Evolutionary conservation across 1,140 invertebrate species (phyloP).

Genomic region (Hypsibius dujardini): DNA sequence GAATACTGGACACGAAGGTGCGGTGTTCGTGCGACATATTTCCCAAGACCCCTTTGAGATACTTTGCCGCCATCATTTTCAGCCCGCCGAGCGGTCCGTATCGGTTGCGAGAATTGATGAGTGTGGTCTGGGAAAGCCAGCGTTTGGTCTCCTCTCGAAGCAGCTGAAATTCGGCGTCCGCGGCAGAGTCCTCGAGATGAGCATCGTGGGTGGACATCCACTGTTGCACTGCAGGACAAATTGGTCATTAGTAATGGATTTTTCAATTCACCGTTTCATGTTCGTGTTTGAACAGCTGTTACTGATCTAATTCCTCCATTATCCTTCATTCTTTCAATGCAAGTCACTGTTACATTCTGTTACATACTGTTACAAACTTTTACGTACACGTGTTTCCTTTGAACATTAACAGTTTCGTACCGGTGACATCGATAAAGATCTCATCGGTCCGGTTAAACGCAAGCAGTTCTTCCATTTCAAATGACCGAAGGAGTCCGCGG

Average conservation of each 20-base stretch:
- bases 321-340: too few species aligned
- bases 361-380: too few species aligned
- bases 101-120: background rate
- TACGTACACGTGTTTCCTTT: too few species aligned
- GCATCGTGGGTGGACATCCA: too few species aligned
- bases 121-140: constrained; percentile 6
- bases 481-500: background rate
- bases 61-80: constrained; percentile 3
- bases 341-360: too few species aligned
- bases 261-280: too few species aligned
- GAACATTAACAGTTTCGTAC: too few species aligned
- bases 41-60: background rate
- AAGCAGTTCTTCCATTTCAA: background rate
- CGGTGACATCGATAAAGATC: background rate
- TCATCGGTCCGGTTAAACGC: background rate
- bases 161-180: background rate
- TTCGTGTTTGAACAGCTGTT: too few species aligned
- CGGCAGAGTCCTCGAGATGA: background rate
- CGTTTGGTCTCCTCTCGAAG: constrained; percentile 14
- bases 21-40: background rate
- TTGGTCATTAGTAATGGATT: too few species aligned
- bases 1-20: constrained; percentile 12
- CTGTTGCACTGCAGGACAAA: too few species aligned
- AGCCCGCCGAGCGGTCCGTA: background rate
- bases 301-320: too few species aligned